These are phyloP conservation scores for Rhopalosiphum nymphaeae DNA, from an alignment of 2,888 invertebrate species.

Conservation along the genomic window DNA sequence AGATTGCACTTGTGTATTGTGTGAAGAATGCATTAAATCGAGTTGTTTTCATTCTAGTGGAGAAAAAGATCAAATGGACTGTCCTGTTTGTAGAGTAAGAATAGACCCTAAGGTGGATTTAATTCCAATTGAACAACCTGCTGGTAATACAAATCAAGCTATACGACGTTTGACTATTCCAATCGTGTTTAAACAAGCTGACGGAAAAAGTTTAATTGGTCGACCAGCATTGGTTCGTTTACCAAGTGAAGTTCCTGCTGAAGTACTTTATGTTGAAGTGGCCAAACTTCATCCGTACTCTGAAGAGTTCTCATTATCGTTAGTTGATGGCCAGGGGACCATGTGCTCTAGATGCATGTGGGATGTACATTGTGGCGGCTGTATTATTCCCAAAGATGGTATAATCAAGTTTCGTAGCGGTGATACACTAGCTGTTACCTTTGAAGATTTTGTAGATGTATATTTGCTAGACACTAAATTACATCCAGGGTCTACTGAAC, in stretches of 20 bases:
- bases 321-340: conserved; percentile 75
- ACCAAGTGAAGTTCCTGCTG: conserved; percentile 73
- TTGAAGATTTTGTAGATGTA: conserved; percentile 70
- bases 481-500: conserved; percentile 72
- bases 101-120: conserved; percentile 66
- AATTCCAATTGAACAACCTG: conserved; percentile 65
- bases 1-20: conserved; percentile 73
- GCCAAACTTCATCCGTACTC: conserved; percentile 72
- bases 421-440: conserved; percentile 73
- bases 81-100: conserved; percentile 66
- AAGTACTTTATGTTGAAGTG: conserved; percentile 72
- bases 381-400: conserved; percentile 72
- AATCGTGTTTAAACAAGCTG: conserved; percentile 50
- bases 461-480: conserved; percentile 68
- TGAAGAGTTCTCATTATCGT: conserved; percentile 72
- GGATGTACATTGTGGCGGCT: conserved; percentile 74
- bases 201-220: conserved; percentile 71
- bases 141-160: conserved; percentile 26
- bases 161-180: conserved; percentile 57
- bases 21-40: conserved; percentile 75
- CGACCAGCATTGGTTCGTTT: conserved; percentile 74
- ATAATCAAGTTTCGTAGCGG: conserved; percentile 73
- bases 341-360: conserved; percentile 76
- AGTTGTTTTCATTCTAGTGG: conserved; percentile 67
- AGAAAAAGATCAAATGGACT: conserved; percentile 65